Evolutionary conservation across 2,113 vertebrate genomes (phyloP).

Genomic region (cat (Felis catus)): F.catus_Fca126_mat1.0 CM031421.1:28989001-28989500

Average conservation of each 20-base stretch:
- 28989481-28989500: background rate
- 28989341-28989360: background rate
- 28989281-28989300: too few species aligned
- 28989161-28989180: background rate
- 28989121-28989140: background rate
- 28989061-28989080: background rate
- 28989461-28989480: background rate
- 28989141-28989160: background rate
- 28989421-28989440: background rate
- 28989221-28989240: background rate
- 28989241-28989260: background rate
- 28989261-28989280: background rate
- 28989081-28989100: background rate
- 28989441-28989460: background rate
- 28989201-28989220: background rate
- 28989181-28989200: background rate
- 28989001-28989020: background rate
- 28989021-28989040: background rate
- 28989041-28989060: background rate
- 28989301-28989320: background rate
- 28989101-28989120: background rate
- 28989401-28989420: background rate
- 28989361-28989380: background rate
- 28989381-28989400: background rate
- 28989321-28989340: background rate